Evolutionary conservation across 2,113 vertebrate genomes (phyloP), one percentile per base, ranked within the genome.

Genomic region (Eulemur rufifrons): DNA sequence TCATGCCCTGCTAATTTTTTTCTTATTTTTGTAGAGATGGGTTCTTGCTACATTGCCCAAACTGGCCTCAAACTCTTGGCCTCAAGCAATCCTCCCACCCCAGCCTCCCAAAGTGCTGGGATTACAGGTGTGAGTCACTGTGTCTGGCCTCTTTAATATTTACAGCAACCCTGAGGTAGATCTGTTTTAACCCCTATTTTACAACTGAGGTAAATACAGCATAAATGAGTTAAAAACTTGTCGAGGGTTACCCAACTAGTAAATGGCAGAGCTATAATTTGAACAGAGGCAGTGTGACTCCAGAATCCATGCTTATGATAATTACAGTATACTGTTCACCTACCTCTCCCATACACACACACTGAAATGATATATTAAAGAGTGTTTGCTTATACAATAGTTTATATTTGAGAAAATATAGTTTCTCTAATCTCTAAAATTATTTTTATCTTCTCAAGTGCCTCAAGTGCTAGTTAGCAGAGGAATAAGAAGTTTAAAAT

Each of bases 141-240:
- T 56, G 54, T 6, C 2, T 10, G 4, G 61, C 20, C 7, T 56
- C 20, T 56, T 56, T 71, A 80, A 90, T 96, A 68, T 86, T 96
- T 69, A 71, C 1, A 76, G 64, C 34, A 80, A 54, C 93, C 12
- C 63, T 90, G 45, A 97, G 64, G 42, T 47, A 92, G 15, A 21
- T 86, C 25, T 52, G 56, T 91, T 95, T 47, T 91, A 94, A 71
- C 8, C 3, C 0, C 0, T 64, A 66, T 97, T 95, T 97, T 97
- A 76, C 52, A 97, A 76, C 69, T 59, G 37, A 96, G 59, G 59
- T 82, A 97, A 84, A 25, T 84, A 84, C 89, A 86, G 15, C 85
- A 69, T 39, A 80, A 84, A 34, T 37, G 77, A 73, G 12, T 82
- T 77, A 95, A 71, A 23, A 61, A 34, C 29, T 32, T 64, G 52